Base-by-base conservation (phyloP, 2,113 vertebrate genomes). In the Ivindomyrus marchei region DNA sequence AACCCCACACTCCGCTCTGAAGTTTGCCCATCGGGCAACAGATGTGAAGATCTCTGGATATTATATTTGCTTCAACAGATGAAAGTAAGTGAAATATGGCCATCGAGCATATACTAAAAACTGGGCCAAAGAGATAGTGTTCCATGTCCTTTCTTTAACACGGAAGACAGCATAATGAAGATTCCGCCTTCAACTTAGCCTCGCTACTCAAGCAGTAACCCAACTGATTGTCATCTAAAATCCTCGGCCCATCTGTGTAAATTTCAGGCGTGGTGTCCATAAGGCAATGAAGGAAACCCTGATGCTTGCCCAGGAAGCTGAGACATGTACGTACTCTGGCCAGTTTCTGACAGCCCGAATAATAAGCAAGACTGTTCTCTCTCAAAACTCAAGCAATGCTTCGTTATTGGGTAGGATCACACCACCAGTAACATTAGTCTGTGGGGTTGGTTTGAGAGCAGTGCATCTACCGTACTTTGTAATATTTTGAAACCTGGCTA, bases 1-100 rank as follows among this genome's bases (percentile, higher is more conserved):
- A 89, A 96, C 95, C 95, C 92, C 95, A 96, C 92, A 93, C 89
- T 90, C 77, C 93, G 94, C 95, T 96, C 95, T 96, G 95, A 96
- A 94, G 95, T 96, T 96, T 93, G 74, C 74, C 95, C 95, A 91
- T 91, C 89, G 91, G 92, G 92, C 90, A 89, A 88, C 92, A 93
- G 92, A 93, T 95, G 94, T 94, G 92, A 92, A 94, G 94, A 49
- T 89, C 91, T 86, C 31, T 89, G 89, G 92, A 93, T 94, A 95
- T 94, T 95, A 93, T 95, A 94, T 93, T 95, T 93, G 92, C 92
- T 93, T 94, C 94, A 58, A 85, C 92, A 94, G 74, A 80, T 95
- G 93, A 93, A 89, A 92, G 90, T 90, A 62, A 83, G 87, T 89
- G 91, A 85, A 62, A 84, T 89, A 89, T 90, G 88, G 47, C 66